phyloP scores from a whole-genome alignment of 2,113 vertebrate genomes.

The Pteropus alecto region DNA sequence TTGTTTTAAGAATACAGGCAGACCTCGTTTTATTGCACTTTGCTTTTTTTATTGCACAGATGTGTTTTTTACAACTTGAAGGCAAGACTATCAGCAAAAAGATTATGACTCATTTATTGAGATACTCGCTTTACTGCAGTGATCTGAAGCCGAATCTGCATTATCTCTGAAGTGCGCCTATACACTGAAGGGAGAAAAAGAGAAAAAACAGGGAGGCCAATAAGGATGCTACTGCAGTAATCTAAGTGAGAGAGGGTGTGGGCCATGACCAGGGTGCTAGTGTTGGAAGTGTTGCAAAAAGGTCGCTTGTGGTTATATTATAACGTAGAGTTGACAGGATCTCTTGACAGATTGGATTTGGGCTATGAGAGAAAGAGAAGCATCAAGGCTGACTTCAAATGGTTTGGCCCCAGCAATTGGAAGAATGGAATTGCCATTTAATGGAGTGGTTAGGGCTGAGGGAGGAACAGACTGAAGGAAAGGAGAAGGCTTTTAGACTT shows the following conservation, averaged over 20 bases:
- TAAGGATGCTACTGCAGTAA: not conserved
- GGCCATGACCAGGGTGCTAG: not conserved
- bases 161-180: not conserved
- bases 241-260: not conserved
- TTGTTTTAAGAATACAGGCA: not conserved
- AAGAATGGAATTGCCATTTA: not conserved
- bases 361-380: not conserved
- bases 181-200: not conserved
- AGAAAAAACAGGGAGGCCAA: not conserved
- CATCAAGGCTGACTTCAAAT: not conserved
- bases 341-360: not conserved
- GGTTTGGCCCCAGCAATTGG: not conserved
- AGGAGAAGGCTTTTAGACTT: not conserved
- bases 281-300: not conserved
- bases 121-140: not conserved
- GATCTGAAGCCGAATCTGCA: not conserved
- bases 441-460: not conserved
- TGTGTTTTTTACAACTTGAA: not conserved
- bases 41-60: not conserved
- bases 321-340: not conserved
- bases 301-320: not conserved
- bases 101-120: not conserved
- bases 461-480: not conserved
- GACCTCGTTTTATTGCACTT: not conserved
- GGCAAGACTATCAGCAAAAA: not conserved